phyloP scores from a whole-genome alignment of 2,113 vertebrate species.

The Circaetus cinerascens region DNA sequence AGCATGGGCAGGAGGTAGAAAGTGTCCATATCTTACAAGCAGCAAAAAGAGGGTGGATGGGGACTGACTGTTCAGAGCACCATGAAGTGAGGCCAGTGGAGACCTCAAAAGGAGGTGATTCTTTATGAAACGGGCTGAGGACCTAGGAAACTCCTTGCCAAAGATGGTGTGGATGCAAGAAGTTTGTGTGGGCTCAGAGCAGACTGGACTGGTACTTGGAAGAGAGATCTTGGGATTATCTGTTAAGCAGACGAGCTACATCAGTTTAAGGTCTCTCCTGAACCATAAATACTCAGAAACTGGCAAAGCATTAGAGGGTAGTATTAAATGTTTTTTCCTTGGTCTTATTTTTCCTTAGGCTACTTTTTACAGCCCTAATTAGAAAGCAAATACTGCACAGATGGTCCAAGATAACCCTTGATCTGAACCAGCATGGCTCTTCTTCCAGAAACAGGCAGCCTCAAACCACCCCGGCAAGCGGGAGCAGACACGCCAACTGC shows the following conservation, averaged over 20 bases:
- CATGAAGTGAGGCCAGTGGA: not conserved
- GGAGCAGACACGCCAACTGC: too few species aligned
- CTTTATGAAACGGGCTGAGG: not conserved
- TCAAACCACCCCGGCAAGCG: too few species aligned
- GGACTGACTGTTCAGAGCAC: not conserved
- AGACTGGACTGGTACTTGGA: not conserved
- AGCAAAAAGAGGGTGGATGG: not conserved
- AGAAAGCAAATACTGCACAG: not conserved
- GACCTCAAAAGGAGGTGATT: not conserved
- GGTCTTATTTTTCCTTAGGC: not conserved
- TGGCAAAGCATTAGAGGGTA: not conserved
- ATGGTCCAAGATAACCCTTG: not conserved
- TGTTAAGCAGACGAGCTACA: not conserved
- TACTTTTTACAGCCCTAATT: not conserved
- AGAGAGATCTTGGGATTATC: not conserved
- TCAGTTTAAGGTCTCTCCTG: not conserved
- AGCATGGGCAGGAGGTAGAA: not conserved
- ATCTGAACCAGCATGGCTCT: not conserved
- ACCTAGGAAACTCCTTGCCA: not conserved
- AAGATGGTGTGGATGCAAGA: not conserved
- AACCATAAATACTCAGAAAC: not conserved
- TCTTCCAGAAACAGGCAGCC: not conserved
- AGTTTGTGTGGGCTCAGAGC: not conserved
- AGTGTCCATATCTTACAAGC: not conserved
- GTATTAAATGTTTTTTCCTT: not conserved